Evolutionary conservation across 2,888 invertebrate genomes (phyloP).

Genomic region (Acronicta aceris): DNA sequence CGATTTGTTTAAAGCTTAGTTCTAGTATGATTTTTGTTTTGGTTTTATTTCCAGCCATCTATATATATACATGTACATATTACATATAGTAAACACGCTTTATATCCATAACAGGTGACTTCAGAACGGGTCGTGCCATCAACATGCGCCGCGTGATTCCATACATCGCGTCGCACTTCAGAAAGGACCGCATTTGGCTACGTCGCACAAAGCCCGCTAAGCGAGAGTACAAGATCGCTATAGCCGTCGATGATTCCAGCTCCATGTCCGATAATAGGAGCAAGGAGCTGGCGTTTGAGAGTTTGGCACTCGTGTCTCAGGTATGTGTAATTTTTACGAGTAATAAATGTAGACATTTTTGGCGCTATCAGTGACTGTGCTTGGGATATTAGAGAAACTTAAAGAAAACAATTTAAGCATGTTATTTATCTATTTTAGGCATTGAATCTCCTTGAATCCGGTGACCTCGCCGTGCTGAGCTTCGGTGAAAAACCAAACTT

Average conservation of each 20-base stretch:
- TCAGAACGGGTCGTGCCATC: constrained; percentile 97
- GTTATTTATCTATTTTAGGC: constrained; percentile 87
- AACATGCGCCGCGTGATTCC: constrained; percentile 99
- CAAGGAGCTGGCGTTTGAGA: constrained; percentile 97
- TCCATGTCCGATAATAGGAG: constrained; percentile 97
- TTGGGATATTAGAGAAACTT: too few species aligned
- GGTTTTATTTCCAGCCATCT: too few species aligned
- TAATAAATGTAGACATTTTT: not conserved
- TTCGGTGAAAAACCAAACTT: constrained; percentile 96
- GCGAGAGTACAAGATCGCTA: constrained; percentile 97
- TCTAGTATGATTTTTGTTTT: too few species aligned
- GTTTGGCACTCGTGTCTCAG: constrained; percentile 96
- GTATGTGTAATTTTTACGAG: constrained; percentile 56
- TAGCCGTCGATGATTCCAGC: constrained; percentile 99
- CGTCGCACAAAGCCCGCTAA: constrained; percentile 98
- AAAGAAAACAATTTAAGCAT: not conserved
- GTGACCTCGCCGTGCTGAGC: constrained; percentile 96
- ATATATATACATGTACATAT: too few species aligned
- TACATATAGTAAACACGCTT: not conserved
- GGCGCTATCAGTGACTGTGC: too few species aligned
- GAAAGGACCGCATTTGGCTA: constrained; percentile 99
- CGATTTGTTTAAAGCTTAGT: too few species aligned
- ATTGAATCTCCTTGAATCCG: constrained; percentile 97
- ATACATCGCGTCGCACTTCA: constrained; percentile 99
- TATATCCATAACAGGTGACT: constrained; percentile 92